Evolutionary conservation across 2,888 invertebrate genomes (phyloP).

Genomic region (Lycaena phlaeas): DNA sequence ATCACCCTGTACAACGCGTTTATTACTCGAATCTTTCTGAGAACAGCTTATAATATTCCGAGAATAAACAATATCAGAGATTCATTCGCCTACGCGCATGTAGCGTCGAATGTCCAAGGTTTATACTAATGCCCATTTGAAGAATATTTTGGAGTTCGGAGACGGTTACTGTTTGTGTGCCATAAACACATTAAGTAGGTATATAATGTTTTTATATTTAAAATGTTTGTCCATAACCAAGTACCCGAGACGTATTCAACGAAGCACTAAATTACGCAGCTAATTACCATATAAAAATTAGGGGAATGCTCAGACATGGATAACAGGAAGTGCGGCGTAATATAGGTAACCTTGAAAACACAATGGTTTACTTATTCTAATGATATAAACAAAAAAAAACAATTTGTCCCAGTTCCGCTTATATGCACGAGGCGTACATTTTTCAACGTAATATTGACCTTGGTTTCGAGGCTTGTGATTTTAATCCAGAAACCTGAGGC

Average conservation of each 20-base stretch:
- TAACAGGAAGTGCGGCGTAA: constrained; percentile 46
- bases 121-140: too few relatives aligned
- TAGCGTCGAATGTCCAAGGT: too few relatives aligned
- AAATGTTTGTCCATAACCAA: background rate
- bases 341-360: constrained; percentile 59
- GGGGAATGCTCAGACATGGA: background rate
- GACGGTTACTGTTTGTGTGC: too few relatives aligned
- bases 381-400: constrained; percentile 43
- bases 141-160: too few relatives aligned
- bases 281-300: constrained; percentile 7
- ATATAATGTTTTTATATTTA: too few relatives aligned
- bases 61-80: too few relatives aligned
- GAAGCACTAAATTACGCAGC: constrained; percentile 7
- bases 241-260: background rate
- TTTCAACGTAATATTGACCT: constrained; percentile 4
- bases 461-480: constrained; percentile 4
- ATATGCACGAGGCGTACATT: background rate
- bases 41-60: too few relatives aligned
- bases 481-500: constrained; percentile 7
- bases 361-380: constrained; percentile 46
- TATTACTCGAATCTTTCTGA: too few relatives aligned
- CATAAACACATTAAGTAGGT: too few relatives aligned
- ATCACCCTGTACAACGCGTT: too few relatives aligned
- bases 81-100: too few relatives aligned
- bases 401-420: constrained; percentile 33